Percentiles rank a stretch among this genome's conserved stretches.
Conservation (phyloP, 2,888 invertebrate genomes). For the Trichopoda pennipes region DNA sequence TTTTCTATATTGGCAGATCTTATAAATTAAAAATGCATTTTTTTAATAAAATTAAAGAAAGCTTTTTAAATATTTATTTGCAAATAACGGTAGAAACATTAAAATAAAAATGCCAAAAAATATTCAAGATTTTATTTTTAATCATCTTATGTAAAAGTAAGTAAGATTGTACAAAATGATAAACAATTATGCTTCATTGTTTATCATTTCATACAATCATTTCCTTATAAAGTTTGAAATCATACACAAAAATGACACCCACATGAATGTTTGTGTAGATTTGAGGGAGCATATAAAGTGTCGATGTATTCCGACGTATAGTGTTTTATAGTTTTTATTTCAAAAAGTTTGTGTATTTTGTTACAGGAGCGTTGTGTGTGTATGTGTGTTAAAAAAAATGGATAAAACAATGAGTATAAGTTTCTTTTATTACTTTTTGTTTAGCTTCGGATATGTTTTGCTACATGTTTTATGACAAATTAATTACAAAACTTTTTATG, state of each 20-base stretch:
- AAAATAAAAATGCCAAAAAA: too few species aligned
- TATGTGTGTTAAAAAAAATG: constrained; percentile 14
- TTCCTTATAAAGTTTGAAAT: neutral
- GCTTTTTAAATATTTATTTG: too few species aligned
- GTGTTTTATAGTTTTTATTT: constrained; percentile 42
- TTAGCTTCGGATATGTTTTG: constrained; percentile 34
- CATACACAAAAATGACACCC: neutral
- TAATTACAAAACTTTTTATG: constrained; percentile 81
- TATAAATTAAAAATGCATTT: too few species aligned
- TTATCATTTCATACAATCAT: neutral
- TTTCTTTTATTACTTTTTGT: constrained; percentile 18
- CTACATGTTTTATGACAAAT: constrained; percentile 79
- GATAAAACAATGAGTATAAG: constrained; percentile 11
- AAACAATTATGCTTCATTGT: too few species aligned
- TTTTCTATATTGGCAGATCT: too few species aligned
- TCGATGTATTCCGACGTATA: constrained; percentile 7
- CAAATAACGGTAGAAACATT: too few species aligned
- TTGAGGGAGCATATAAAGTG: neutral
- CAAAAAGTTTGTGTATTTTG: constrained; percentile 32
- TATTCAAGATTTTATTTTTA: too few species aligned
- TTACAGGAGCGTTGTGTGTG: neutral
- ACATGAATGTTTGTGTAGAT: neutral
- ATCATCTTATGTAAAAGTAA: too few species aligned
- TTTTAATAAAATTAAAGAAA: too few species aligned
- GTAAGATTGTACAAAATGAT: too few species aligned